A percentile compares a stretch with the other conserved stretches of the same genome.
These are phyloP conservation scores for Phaenicophaeus curvirostris DNA, from an alignment of 2,797 vertebrate genomes.

Conservation along the genomic window DNA sequence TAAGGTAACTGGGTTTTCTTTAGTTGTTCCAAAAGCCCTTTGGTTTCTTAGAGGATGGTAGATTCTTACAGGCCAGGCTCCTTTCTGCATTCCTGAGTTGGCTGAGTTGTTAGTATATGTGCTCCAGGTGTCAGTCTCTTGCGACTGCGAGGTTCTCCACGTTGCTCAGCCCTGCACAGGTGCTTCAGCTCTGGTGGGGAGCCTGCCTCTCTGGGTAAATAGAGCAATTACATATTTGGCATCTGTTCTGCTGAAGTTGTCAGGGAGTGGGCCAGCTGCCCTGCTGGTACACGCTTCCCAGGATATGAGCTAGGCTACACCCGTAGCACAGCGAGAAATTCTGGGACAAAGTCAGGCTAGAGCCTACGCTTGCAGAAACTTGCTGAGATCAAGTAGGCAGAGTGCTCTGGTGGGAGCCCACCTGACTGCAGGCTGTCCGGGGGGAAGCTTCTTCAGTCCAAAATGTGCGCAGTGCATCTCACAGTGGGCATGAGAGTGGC, in stretches of 20 bases:
- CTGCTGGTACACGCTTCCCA: neutral
- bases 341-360: constrained; percentile 12
- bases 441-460: neutral
- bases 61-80: neutral
- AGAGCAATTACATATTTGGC: neutral
- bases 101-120: neutral
- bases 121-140: fast-evolving
- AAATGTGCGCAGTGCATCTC: fast-evolving
- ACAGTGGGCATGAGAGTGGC: fast-evolving
- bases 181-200: neutral
- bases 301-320: neutral
- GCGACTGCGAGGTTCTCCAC: fast-evolving
- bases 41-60: fast-evolving
- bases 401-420: neutral
- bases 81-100: neutral
- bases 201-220: neutral
- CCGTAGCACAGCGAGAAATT: neutral
- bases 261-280: neutral
- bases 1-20: neutral
- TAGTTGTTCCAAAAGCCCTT: neutral
- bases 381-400: neutral
- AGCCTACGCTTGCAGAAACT: neutral
- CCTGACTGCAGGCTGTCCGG: neutral
- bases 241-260: constrained; percentile 12
- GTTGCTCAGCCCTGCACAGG: neutral